phyloP scores from a whole-genome alignment of 2,797 vertebrate species.

The Rhabdophis nuchalis region DNA sequence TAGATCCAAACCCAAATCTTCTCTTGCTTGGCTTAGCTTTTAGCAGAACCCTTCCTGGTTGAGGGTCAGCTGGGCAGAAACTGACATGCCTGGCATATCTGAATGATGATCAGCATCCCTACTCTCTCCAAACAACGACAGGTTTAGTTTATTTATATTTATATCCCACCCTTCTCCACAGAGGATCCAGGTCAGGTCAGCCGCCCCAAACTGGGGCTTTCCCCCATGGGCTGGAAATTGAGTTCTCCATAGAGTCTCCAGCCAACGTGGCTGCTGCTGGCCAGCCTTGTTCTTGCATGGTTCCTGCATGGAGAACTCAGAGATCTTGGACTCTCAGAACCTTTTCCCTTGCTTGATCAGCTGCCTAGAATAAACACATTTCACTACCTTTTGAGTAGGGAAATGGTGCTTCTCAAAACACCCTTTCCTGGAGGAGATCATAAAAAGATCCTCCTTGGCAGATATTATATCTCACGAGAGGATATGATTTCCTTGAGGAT shows the following conservation, averaged over 20 bases:
- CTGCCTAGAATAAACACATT: not conserved
- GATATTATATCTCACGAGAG: no score
- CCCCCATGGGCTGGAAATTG: not conserved
- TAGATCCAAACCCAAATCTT: fast-evolving
- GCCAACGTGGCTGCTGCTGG: not conserved
- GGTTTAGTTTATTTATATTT: no score
- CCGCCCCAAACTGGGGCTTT: not conserved
- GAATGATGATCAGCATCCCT: not conserved
- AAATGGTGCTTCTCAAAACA: not conserved
- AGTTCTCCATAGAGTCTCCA: not conserved
- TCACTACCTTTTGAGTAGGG: not conserved
- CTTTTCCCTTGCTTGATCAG: not conserved
- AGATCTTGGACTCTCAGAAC: not conserved
- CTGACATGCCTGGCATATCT: not conserved
- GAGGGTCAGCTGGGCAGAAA: not conserved
- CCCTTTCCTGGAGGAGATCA: not conserved
- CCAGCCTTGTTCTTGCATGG: not conserved
- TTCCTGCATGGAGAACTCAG: not conserved
- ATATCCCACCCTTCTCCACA: no score
- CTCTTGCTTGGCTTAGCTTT: not conserved
- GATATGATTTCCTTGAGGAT: not conserved
- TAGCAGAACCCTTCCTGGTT: not conserved
- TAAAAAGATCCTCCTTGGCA: not conserved
- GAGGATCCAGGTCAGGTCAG: not conserved
- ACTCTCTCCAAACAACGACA: not conserved